Percentiles rank a stretch among this genome's conserved stretches.
These are phyloP conservation scores for Oreochromis mossambicus DNA, from an alignment of 2,797 vertebrate genomes.

Conservation along the genomic window DNA sequence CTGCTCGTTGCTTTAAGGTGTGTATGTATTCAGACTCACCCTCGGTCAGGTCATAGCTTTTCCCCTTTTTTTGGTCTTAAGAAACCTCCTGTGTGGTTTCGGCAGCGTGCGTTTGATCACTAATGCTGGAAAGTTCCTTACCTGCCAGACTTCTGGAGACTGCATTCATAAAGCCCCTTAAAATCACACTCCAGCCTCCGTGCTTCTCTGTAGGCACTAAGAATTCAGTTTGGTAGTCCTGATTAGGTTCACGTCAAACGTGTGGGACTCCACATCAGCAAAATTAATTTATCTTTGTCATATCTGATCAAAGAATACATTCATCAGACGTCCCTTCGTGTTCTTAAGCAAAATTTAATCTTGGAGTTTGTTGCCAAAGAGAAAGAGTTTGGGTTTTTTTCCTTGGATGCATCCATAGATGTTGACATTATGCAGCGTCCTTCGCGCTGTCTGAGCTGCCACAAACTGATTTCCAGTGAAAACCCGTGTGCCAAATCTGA, in stretches of 20 bases:
- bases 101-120: background rate
- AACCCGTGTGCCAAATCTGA: background rate
- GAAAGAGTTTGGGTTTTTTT: background rate
- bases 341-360: background rate
- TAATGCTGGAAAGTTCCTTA: background rate
- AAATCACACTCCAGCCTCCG: background rate
- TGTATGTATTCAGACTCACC: background rate
- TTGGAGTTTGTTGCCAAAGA: background rate
- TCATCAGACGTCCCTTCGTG: background rate
- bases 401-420: background rate
- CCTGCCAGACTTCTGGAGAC: background rate
- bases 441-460: background rate
- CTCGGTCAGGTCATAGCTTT: background rate
- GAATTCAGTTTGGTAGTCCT: background rate
- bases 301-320: background rate
- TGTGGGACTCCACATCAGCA: background rate
- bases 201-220: background rate
- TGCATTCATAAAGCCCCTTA: background rate
- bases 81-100: background rate
- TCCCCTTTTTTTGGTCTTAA: background rate
- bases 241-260: background rate
- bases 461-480: background rate
- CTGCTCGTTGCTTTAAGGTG: background rate
- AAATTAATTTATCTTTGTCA: background rate
- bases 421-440: background rate